Evolutionary conservation across 2,797 vertebrate genomes (phyloP), one percentile per base, ranked within the genome.

Genomic region (Artibeus lituratus): DNA sequence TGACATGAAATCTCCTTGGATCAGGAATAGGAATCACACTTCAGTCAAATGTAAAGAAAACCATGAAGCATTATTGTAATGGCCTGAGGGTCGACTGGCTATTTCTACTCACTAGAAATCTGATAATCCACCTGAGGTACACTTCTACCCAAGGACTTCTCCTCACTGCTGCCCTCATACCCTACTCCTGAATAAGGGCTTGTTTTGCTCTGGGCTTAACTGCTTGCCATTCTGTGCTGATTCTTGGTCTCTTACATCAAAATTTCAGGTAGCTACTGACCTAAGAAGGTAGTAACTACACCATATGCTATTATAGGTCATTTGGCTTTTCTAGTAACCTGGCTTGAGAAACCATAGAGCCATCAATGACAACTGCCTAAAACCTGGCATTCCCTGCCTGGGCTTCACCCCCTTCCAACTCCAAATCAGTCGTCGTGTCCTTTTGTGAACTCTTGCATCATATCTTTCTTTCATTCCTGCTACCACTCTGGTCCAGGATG

Each of bases 11-110:
- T 80, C 22, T 70, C 55, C 42, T 59, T 65, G 65, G 29, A 72
- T 51, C 35, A 87, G 76, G 42, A 95, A 85, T 26, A 87, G 18
- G 35, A 70, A 59, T 69, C 32, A 47, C 72, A 2, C 26, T 91
- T 93, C n/a, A 37, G 39, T 88, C 18, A 72, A 84, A 94, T 37
- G 26, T 92, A 85, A 77, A 93, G 86, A n/a, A 95, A 92, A 93
- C 2, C 29, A 80, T 16, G 57, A 77, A 37, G 81, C 10, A 0
- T 59, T 39, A 42, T 12, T 26, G 67, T 72, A 39, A 37, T 57
- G 29, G 21, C 51, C 69, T 59, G 7, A 51, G n/a, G 29, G 69
- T 62, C 0, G 0, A 9, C 39, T 76, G 62, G 37, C 22, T 59
- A 22, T 67, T 91, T 90, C 51, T 26, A 69, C 0, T 2, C n/a